Conservation (phyloP, 2,888 invertebrate genomes). For the Nyleta sp. region DNA sequence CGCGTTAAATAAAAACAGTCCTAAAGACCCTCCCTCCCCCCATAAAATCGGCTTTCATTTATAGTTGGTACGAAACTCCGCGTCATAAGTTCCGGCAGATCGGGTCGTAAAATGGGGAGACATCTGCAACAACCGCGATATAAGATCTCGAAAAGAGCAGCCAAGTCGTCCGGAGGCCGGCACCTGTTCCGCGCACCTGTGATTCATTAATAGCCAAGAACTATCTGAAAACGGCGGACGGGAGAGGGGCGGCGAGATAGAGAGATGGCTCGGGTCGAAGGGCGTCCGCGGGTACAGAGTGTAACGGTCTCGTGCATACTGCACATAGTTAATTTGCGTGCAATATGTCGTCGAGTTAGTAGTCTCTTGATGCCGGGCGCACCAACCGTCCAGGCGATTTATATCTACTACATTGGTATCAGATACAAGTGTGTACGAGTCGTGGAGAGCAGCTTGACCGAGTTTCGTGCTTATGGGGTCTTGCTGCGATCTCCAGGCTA, state of each 20-base stretch:
- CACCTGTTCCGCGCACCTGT: slow-evolving; percentile 49
- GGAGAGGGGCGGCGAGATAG: slow-evolving; percentile 24
- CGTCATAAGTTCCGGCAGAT: slow-evolving; percentile 33
- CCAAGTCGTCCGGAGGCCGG: background rate
- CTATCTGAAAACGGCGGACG: slow-evolving; percentile 20
- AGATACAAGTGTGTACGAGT: slow-evolving; percentile 61
- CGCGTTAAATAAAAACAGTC: slow-evolving; percentile 13
- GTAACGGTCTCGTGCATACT: slow-evolving; percentile 53
- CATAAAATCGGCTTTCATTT: slow-evolving; percentile 28
- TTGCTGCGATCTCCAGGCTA: slow-evolving; percentile 74
- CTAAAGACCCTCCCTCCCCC: background rate
- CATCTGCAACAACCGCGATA: slow-evolving; percentile 26
- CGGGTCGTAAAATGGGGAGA: slow-evolving; percentile 30
- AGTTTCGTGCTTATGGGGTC: slow-evolving; percentile 63
- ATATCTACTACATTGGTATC: slow-evolving; percentile 62
- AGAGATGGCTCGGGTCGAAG: slow-evolving; percentile 36
- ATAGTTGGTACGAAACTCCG: slow-evolving; percentile 11
- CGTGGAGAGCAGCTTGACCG: slow-evolving; percentile 65
- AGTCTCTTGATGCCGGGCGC: slow-evolving; percentile 62
- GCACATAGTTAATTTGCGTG: slow-evolving; percentile 70
- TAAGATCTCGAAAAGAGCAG: slow-evolving; percentile 20
- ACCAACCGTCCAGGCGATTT: slow-evolving; percentile 54
- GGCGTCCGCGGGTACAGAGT: slow-evolving; percentile 46
- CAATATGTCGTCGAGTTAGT: slow-evolving; percentile 68
- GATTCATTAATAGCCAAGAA: slow-evolving; percentile 41